phyloP scores from a whole-genome alignment of 1,140 invertebrate genomes.

The Drosophila oshimai region DNA sequence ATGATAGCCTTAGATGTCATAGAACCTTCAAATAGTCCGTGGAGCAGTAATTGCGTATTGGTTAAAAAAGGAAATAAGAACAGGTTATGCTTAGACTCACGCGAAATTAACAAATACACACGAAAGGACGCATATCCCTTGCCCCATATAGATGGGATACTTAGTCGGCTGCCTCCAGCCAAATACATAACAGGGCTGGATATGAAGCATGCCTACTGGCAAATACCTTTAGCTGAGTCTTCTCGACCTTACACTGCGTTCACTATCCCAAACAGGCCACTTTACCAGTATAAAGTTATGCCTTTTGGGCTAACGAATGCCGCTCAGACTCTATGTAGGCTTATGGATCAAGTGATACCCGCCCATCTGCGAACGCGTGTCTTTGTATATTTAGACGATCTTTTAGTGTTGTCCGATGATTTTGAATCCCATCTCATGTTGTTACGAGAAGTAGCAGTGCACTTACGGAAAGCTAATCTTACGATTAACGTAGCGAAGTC shows the following conservation, averaged over 20 bases:
- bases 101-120: constrained; percentile 27
- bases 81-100: constrained; percentile 30
- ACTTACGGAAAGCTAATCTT: not conserved
- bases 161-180: constrained; percentile 36
- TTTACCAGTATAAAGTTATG: constrained; percentile 14
- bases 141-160: constrained; percentile 28
- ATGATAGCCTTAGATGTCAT: constrained; percentile 21
- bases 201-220: constrained; percentile 63
- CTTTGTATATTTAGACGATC: constrained; percentile 83
- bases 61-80: constrained; percentile 21
- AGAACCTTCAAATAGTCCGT: constrained; percentile 8
- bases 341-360: constrained; percentile 67
- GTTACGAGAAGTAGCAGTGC: constrained; percentile 33
- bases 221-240: not conserved
- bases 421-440: constrained; percentile 82
- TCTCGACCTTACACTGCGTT: constrained; percentile 1
- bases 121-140: constrained; percentile 37
- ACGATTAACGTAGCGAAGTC: not conserved
- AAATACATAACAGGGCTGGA: constrained; percentile 46
- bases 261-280: constrained; percentile 3
- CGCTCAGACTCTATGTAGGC: constrained; percentile 56
- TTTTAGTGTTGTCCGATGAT: constrained; percentile 78
- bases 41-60: constrained; percentile 25
- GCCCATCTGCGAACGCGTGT: constrained; percentile 47
- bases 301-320: constrained; percentile 14